Conservation (phyloP, 2,797 vertebrate genomes). For the Peromyscus melanophrys region DNA sequence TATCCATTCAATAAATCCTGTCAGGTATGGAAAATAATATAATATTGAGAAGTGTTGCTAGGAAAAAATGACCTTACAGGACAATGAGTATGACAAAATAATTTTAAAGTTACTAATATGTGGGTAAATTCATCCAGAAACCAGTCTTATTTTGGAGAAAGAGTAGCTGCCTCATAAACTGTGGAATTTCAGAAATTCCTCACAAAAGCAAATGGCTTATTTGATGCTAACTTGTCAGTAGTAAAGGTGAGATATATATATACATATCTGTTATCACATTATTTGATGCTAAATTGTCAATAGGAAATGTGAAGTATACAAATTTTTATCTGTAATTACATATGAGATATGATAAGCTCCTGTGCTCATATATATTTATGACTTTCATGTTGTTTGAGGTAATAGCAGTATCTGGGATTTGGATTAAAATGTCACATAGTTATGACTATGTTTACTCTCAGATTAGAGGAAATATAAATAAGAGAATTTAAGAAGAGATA, state of each 20-base stretch:
- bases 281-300: neutral
- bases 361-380: neutral
- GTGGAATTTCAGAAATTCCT: neutral
- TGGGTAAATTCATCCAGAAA: neutral
- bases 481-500: neutral
- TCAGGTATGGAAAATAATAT: slow-evolving; percentile 17
- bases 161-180: neutral
- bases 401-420: neutral
- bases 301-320: neutral
- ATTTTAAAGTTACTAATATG: neutral
- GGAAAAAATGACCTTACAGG: neutral
- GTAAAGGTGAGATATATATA: neutral
- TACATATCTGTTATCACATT: neutral
- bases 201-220: neutral
- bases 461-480: neutral
- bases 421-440: neutral
- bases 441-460: neutral
- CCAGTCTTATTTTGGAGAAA: neutral
- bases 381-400: neutral
- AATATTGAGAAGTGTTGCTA: neutral
- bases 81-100: neutral
- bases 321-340: neutral
- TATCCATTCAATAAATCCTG: slow-evolving; percentile 24
- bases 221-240: neutral
- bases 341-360: neutral